Base-by-base conservation (phyloP, 2,888 invertebrate species). In the Drosophila mettleri region DNA sequence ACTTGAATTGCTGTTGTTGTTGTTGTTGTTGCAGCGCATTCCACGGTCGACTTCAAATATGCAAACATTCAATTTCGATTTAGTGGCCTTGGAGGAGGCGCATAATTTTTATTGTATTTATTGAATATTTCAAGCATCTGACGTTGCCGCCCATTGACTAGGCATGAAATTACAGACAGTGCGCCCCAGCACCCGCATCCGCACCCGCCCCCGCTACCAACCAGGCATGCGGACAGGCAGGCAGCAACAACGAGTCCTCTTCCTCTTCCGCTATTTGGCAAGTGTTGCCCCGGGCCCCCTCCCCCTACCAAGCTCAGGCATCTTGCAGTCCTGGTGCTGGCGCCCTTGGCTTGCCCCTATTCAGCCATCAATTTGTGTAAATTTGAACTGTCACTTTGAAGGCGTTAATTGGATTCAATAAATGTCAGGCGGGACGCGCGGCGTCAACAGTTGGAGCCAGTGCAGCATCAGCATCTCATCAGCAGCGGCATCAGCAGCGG, bases 371-470 rank as follows among this genome's bases (percentile, higher is more conserved):
- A 86, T 88, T 88, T 88, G 89, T 88, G 83, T 87, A 87, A 89
- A 84, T 88, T 84, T 84, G 89, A 88, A 81, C 88, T 88, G 84
- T 88, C 84, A 84, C 82, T 89, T 84, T 89, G 89, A 85, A 84
- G 80, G 88, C 89, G 89, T 88, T 87, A 88, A 87, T 87, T 87
- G 89, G 82, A 87, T 89, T 84, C 80, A 88, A 84, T 84, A 86
- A 86, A 88, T 73, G 78, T 75, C 73, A 86, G 69, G 60, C 52
- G 58, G 73, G 60, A 49, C 52, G 43, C 52, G 48, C 39, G 38
- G 46, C 73, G 41, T 60, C 70, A 75, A 41, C 58, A 59, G 46
- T 53, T 27, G 45, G 31, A 54, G 69, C 69, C 33, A 68, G 24
- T 67, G 67, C 58, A 59, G 67, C 51, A 43, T 27, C 39, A 10